phyloP scores from a whole-genome alignment of 2,797 vertebrate genomes.

The Alfaro cultratus region DNA sequence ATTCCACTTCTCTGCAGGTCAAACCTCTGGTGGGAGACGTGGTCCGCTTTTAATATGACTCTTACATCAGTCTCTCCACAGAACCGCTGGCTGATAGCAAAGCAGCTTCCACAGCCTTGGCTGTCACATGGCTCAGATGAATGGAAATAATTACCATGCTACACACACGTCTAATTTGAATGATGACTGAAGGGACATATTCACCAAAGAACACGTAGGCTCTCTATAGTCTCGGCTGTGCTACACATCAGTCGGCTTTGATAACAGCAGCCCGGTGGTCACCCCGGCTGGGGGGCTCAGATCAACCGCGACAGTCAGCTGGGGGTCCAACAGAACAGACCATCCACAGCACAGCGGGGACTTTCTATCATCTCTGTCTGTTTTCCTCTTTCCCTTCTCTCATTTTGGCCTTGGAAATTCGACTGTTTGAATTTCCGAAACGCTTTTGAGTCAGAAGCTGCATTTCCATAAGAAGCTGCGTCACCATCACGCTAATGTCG shows the following conservation, averaged over 20 bases:
- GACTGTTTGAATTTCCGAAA: slow-evolving; percentile 28
- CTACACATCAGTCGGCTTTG: slow-evolving; percentile 65
- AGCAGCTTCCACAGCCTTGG: slow-evolving; percentile 50
- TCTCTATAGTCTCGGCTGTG: slow-evolving; percentile 40
- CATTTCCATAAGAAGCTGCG: no score
- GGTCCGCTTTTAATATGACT: slow-evolving; percentile 21
- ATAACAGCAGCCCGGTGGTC: slow-evolving; percentile 68
- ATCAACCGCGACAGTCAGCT: slow-evolving; percentile 64
- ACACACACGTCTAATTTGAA: slow-evolving; percentile 45
- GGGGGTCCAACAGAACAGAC: slow-evolving; percentile 53
- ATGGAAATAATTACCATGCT: slow-evolving; percentile 54
- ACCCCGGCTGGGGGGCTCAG: slow-evolving; percentile 62
- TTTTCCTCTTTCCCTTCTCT: slow-evolving; percentile 27
- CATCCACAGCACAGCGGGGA: slow-evolving; percentile 45
- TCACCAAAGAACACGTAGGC: slow-evolving; percentile 52
- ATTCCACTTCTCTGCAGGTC: slow-evolving; percentile 13
- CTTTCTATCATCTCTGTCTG: slow-evolving; percentile 43
- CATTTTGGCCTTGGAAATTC: slow-evolving; percentile 27
- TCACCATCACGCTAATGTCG: no score
- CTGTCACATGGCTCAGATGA: slow-evolving; percentile 35
- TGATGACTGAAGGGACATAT: slow-evolving; percentile 60
- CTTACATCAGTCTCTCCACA: slow-evolving; percentile 21
- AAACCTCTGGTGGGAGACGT: slow-evolving; percentile 10
- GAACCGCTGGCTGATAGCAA: slow-evolving; percentile 33
- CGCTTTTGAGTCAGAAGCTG: slow-evolving; percentile 22